A percentile compares a stretch with the other conserved stretches of the same genome.
Conservation (phyloP, 2,888 invertebrate genomes). For the Dicranocentrus wangi region DNA sequence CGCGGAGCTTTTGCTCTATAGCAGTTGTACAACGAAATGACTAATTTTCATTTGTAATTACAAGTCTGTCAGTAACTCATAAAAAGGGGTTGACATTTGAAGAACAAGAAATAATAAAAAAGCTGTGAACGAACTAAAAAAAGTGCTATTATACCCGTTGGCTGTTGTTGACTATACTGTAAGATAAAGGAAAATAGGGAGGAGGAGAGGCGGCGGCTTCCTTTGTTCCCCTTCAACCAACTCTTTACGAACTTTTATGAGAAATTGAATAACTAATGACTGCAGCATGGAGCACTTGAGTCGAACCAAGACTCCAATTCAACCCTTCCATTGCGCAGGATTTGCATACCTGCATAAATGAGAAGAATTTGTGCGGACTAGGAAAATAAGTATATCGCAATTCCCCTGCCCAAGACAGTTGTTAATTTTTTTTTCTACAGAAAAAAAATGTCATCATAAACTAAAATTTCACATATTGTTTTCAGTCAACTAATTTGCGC, state of each 20-base stretch:
- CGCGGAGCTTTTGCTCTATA: too few relatives aligned
- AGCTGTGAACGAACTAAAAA: not conserved
- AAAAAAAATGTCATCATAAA: not conserved
- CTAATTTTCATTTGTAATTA: constrained; percentile 28
- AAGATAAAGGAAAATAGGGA: not conserved
- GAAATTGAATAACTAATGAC: constrained; percentile 6
- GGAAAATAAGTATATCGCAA: not conserved
- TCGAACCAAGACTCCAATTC: not conserved
- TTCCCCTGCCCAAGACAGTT: not conserved
- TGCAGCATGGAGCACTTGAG: too few relatives aligned
- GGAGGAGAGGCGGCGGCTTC: constrained; percentile 12
- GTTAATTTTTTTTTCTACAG: constrained; percentile 2
- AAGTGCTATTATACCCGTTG: not conserved
- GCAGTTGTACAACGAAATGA: not conserved
- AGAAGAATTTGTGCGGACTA: constrained; percentile 6
- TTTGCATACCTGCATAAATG: not conserved
- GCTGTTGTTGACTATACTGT: not conserved
- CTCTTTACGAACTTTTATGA: not conserved
- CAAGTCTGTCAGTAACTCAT: constrained; percentile 16
- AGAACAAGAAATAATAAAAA: constrained; percentile 8
- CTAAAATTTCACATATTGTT: not conserved
- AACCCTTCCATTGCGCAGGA: not conserved
- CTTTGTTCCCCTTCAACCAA: constrained; percentile 20
- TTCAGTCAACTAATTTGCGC: not conserved
- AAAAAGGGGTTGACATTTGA: constrained; percentile 37